Evolutionary conservation across 2,113 vertebrate species (phyloP), one percentile per base, ranked within the genome.

Genomic region (Rhizomys pruinosus): DNA sequence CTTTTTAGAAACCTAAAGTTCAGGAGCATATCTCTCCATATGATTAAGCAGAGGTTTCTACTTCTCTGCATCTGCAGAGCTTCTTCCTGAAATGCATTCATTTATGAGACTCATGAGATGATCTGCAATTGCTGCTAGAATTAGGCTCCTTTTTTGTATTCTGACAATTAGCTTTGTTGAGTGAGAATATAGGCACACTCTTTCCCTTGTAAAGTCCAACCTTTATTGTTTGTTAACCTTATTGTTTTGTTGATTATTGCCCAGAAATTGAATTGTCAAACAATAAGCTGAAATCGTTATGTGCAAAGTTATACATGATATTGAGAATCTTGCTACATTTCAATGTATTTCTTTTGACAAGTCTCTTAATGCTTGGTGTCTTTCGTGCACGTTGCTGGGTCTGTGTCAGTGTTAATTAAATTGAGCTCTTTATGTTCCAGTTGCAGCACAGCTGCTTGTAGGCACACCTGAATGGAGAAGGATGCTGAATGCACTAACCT

Each of bases 401-500:
- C 87, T 96, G 69, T 94, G 95, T 96, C 91, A 94, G 39, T 96
- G 93, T 97, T 96, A 96, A 97, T 95, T 92, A 96, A 94, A 95
- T 96, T 96, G 93, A 96, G 85, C 89, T 94, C 81, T 97, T 97
- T 96, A 95, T 94, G 90, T 96, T 95, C 90, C 92, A 96, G 95
- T 97, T 95, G 91, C 90, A 95, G 95, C 93, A 94, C 90, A 96
- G 90, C 94, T 97, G 96, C 94, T 90, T 93, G 85, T 97, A 97
- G 96, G 97, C 94, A 95, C 95, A 97, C 94, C 97, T 97, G 95
- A 96, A 96, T 96, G 94, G 74, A 96, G 87, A 97, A 95, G 95
- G 96, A 95, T 95, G 94, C 96, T 96, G 95, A 97, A 94, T 96
- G 72, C 96, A 96, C 96, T 97, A 97, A 96, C 96, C 93, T 96